phyloP scores from a whole-genome alignment of 2,113 vertebrate genomes.

The Ophiodon elongatus region DNA sequence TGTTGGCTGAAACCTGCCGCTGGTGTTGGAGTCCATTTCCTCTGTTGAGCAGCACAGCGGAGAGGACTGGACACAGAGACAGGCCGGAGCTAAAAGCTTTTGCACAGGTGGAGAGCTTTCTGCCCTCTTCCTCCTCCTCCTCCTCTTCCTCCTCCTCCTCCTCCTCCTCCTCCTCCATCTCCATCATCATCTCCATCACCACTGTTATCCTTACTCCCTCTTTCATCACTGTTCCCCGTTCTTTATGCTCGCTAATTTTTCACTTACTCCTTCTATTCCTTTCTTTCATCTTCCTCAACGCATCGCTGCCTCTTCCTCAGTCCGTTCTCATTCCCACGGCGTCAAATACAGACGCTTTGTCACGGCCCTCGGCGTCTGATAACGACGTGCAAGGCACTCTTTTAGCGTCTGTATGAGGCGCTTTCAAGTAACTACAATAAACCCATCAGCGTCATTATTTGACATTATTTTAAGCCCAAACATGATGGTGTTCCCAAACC shows the following conservation, averaged over 20 bases:
- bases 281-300: background rate
- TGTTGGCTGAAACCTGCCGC: slow-evolving; percentile 2
- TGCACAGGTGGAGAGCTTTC: slow-evolving; percentile 18
- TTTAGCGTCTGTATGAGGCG: too few relatives aligned
- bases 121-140: background rate
- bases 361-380: too few relatives aligned
- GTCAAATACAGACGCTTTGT: too few relatives aligned
- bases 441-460: too few relatives aligned
- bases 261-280: background rate
- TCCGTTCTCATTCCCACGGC: too few relatives aligned
- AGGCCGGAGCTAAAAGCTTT: slow-evolving; percentile 33
- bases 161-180: background rate
- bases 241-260: background rate
- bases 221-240: too few relatives aligned
- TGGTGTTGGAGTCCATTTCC: slow-evolving; percentile 3
- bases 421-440: too few relatives aligned
- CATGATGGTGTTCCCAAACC: too few relatives aligned
- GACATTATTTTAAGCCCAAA: too few relatives aligned
- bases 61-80: background rate
- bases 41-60: background rate
- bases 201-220: background rate
- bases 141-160: background rate
- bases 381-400: too few relatives aligned
- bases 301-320: too few relatives aligned
- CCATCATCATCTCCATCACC: background rate